These are phyloP conservation scores for Eristalinus aeneus DNA, from an alignment of 2,888 invertebrate species.

Conservation along the genomic window DNA sequence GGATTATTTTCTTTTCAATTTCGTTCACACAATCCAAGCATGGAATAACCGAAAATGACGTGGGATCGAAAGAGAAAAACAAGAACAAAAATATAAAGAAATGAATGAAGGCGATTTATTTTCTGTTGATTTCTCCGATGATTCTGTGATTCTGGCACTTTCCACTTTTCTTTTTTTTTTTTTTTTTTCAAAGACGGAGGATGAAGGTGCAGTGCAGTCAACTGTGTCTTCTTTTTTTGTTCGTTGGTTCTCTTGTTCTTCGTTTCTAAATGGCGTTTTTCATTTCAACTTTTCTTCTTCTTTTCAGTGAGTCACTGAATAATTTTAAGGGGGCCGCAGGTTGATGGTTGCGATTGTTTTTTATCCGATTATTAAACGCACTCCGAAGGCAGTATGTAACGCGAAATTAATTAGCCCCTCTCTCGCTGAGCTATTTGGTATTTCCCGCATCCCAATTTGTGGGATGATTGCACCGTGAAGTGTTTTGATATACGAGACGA, in stretches of 20 bases:
- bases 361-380: not conserved
- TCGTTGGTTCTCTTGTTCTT: slow-evolving; percentile 36
- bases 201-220: slow-evolving; percentile 65
- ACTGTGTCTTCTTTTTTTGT: slow-evolving; percentile 69
- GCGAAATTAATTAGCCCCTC: slow-evolving; percentile 9
- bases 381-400: not conserved
- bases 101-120: slow-evolving; percentile 34
- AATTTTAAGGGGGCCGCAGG: not conserved
- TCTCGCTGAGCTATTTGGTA: slow-evolving; percentile 9
- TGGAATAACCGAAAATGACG: slow-evolving; percentile 43
- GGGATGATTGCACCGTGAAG: slow-evolving; percentile 54
- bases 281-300: slow-evolving; percentile 13
- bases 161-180: slow-evolving; percentile 59
- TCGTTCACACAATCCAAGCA: slow-evolving; percentile 27
- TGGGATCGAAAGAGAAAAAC: slow-evolving; percentile 9
- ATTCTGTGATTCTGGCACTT: slow-evolving; percentile 59
- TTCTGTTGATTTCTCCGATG: slow-evolving; percentile 62
- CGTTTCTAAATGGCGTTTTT: slow-evolving; percentile 65
- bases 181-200: slow-evolving; percentile 33
- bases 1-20: slow-evolving; percentile 3
- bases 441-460: slow-evolving; percentile 46
- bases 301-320: slow-evolving; percentile 51
- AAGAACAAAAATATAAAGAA: slow-evolving; percentile 3
- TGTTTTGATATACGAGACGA: slow-evolving; percentile 53
- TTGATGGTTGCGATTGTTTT: not conserved